Evolutionary conservation across 1,140 invertebrate genomes (phyloP).

Genomic region (Phortica variegata): DNA sequence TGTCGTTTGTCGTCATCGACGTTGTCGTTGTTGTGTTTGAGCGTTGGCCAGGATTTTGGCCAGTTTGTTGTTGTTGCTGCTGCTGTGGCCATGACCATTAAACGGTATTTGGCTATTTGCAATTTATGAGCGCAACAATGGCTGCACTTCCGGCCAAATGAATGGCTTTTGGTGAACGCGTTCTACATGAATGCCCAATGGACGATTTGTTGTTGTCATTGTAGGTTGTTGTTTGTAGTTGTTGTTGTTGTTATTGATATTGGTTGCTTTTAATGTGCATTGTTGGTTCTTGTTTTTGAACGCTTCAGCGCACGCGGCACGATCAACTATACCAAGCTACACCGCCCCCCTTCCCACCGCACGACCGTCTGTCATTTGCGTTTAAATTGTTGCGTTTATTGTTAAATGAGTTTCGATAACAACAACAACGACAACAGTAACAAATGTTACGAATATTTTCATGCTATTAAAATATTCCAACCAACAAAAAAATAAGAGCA

Average conservation of each 20-base stretch:
- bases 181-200: background rate
- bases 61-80: slow-evolving; percentile 7
- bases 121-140: slow-evolving; percentile 40
- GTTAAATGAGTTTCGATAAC: slow-evolving; percentile 32
- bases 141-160: slow-evolving; percentile 24
- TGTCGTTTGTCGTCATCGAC: no score
- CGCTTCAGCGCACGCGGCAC: no score
- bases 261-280: background rate
- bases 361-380: no score
- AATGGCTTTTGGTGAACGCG: slow-evolving; percentile 1
- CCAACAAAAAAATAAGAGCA: no score
- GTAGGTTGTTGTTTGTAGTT: background rate
- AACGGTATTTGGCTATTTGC: slow-evolving; percentile 47
- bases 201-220: background rate
- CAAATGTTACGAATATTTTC: background rate
- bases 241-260: no score
- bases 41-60: no score
- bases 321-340: no score
- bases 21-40: slow-evolving; percentile 4
- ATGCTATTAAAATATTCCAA: background rate
- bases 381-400: slow-evolving; percentile 41
- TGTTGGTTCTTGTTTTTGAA: background rate
- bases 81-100: slow-evolving; percentile 33
- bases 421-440: slow-evolving; percentile 7
- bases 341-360: no score